phyloP scores from a whole-genome alignment of 2,113 vertebrate species.

The Neolamprologus toae region DNA sequence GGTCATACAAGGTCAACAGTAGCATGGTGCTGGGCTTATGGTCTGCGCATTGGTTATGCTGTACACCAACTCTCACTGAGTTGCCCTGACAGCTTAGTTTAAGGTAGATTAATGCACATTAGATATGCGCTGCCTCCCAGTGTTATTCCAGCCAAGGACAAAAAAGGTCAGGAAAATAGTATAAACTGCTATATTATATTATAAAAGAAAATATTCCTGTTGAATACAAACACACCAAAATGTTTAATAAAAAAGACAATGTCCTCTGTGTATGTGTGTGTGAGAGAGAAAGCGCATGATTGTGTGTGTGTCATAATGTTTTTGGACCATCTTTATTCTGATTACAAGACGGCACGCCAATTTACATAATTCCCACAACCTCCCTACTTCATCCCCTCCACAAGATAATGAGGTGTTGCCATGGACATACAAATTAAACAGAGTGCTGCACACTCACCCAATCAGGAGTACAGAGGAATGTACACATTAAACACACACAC shows the following conservation, averaged over 20 bases:
- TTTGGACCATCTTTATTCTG: neutral
- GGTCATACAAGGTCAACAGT: neutral
- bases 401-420: constrained; percentile 33
- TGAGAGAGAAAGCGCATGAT: neutral
- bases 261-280: neutral
- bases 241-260: neutral
- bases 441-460: constrained; percentile 16
- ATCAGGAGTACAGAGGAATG: constrained; percentile 17
- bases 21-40: neutral
- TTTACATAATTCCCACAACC: constrained; percentile 35
- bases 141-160: neutral
- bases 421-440: constrained; percentile 29
- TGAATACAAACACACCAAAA: neutral
- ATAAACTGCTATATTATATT: neutral
- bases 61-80: neutral
- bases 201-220: neutral
- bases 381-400: neutral
- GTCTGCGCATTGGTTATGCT: neutral
- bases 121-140: neutral
- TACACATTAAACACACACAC: neutral
- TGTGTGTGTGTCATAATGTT: neutral
- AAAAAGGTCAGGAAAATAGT: neutral
- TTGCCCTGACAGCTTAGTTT: neutral
- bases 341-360: neutral
- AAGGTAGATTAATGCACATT: neutral